phyloP scores from a whole-genome alignment of 2,113 vertebrate species.

The Xenopus borealis region DNA sequence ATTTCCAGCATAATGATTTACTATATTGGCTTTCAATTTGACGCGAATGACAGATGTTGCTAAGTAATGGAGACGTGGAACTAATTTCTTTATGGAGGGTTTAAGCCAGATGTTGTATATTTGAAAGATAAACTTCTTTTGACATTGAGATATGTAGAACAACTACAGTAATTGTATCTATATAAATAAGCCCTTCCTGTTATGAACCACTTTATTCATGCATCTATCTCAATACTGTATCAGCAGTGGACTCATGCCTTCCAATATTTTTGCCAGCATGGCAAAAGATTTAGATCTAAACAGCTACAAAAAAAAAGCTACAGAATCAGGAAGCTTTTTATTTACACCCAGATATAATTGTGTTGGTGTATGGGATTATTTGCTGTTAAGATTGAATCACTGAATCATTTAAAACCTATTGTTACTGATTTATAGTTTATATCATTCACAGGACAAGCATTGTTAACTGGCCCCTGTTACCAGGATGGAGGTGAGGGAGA shows the following conservation, averaged over 20 bases:
- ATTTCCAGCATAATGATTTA: constrained; percentile 47
- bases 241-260: constrained; percentile 44
- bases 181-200: constrained; percentile 35
- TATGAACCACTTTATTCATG: constrained; percentile 48
- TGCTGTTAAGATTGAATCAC: too few species aligned
- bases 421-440: too few species aligned
- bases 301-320: constrained; percentile 37
- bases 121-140: constrained; percentile 57
- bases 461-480: too few species aligned
- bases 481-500: too few species aligned
- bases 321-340: constrained; percentile 43
- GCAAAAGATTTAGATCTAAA: constrained; percentile 53
- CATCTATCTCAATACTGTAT: not conserved
- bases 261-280: constrained; percentile 49
- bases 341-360: constrained; percentile 48
- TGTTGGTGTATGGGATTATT: constrained; percentile 31
- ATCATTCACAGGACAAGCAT: too few species aligned
- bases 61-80: constrained; percentile 65
- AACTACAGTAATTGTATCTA: constrained; percentile 54
- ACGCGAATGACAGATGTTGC: constrained; percentile 71
- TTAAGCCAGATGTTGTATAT: constrained; percentile 68
- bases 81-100: constrained; percentile 65
- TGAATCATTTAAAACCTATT: too few species aligned
- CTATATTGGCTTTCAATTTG: constrained; percentile 51
- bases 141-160: constrained; percentile 52